Evolutionary conservation across 2,113 vertebrate species (phyloP).

Genomic region (Albula goreensis): DNA sequence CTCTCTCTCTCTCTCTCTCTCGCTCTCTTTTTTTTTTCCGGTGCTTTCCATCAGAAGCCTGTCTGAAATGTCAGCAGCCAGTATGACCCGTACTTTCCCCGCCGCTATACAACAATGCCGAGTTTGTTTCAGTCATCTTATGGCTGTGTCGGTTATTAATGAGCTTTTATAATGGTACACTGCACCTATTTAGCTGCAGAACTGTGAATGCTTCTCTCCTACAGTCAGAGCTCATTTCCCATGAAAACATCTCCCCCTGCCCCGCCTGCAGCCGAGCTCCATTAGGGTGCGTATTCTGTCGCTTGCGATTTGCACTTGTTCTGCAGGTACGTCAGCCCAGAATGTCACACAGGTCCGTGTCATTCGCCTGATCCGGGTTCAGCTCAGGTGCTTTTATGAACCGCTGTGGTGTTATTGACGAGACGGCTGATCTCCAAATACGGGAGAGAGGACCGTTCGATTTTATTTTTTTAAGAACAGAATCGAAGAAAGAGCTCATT

Average conservation of each 20-base stretch:
- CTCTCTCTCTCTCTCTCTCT: slow-evolving; percentile 41
- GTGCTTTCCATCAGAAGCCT: slow-evolving; percentile 71
- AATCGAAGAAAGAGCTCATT: neutral
- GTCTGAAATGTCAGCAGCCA: slow-evolving; percentile 70
- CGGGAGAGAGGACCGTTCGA: slow-evolving; percentile 67
- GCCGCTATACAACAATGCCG: slow-evolving; percentile 66
- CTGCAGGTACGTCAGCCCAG: slow-evolving; percentile 68
- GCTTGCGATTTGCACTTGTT: slow-evolving; percentile 66
- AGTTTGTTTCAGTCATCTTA: slow-evolving; percentile 74
- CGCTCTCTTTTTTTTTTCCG: slow-evolving; percentile 42
- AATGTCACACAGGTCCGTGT: slow-evolving; percentile 65
- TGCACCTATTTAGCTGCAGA: slow-evolving; percentile 72
- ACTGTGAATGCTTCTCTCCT: slow-evolving; percentile 68
- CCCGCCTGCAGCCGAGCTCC: slow-evolving; percentile 35
- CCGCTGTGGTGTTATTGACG: slow-evolving; percentile 37
- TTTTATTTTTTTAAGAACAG: slow-evolving; percentile 49
- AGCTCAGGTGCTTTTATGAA: slow-evolving; percentile 46
- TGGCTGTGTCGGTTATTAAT: slow-evolving; percentile 68
- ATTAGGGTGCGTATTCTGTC: slow-evolving; percentile 66
- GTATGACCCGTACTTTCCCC: slow-evolving; percentile 62
- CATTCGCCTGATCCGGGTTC: slow-evolving; percentile 41
- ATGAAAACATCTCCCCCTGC: slow-evolving; percentile 66
- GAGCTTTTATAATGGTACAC: slow-evolving; percentile 72
- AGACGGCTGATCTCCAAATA: slow-evolving; percentile 46
- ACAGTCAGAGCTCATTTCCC: slow-evolving; percentile 85